These are phyloP conservation scores for Hymenopus coronatus DNA, from an alignment of 2,888 invertebrate genomes.

Conservation along the genomic window DNA sequence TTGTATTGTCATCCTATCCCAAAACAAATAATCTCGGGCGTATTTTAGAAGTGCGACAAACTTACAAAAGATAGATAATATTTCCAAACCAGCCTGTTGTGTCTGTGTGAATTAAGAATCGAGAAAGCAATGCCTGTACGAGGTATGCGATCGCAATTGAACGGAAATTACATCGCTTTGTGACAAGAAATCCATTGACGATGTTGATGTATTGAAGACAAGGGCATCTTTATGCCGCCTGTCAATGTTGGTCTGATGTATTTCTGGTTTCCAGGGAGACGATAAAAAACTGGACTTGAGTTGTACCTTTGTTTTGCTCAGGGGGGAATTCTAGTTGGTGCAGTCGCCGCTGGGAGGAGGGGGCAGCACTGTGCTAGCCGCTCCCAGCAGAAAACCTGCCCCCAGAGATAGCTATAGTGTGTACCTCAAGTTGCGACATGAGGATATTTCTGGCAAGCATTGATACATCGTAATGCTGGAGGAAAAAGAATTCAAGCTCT, in stretches of 20 bases:
- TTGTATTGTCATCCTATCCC: too few relatives aligned
- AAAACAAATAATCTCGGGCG: too few relatives aligned
- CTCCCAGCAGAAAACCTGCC: not conserved
- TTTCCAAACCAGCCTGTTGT: too few relatives aligned
- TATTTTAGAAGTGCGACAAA: too few relatives aligned
- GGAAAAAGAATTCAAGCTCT: too few relatives aligned
- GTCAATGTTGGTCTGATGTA: not conserved
- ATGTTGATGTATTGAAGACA: constrained; percentile 13
- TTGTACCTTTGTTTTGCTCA: not conserved
- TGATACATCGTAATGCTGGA: too few relatives aligned
- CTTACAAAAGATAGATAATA: too few relatives aligned
- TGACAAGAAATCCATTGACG: constrained; percentile 8
- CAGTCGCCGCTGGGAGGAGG: not conserved
- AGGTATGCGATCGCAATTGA: not conserved
- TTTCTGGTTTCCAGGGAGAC: not conserved
- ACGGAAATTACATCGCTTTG: not conserved
- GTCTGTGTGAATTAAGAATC: too few relatives aligned
- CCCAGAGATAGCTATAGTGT: not conserved
- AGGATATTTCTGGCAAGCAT: not conserved
- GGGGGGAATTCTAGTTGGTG: not conserved
- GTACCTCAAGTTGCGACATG: not conserved
- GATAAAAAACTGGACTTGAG: not conserved
- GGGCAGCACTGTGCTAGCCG: not conserved
- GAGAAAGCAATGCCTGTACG: not conserved
- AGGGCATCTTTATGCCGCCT: not conserved